phyloP scores from a whole-genome alignment of 2,888 invertebrate species.

The Liposcelis brunnea region DNA sequence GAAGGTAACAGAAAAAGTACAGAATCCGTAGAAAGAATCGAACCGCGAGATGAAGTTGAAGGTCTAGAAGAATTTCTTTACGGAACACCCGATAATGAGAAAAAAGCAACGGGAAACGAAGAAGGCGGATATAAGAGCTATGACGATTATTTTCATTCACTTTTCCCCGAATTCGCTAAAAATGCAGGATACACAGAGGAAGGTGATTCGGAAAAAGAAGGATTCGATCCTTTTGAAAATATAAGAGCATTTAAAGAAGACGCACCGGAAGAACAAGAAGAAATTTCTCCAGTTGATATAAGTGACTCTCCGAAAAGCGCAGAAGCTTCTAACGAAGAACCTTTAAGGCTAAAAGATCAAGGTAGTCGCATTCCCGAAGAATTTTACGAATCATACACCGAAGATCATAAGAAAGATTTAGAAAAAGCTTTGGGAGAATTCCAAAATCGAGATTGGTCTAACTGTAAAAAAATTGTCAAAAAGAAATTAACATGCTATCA shows the following conservation, averaged over 20 bases:
- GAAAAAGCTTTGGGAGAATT: constrained; percentile 56
- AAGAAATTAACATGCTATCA: constrained; percentile 62
- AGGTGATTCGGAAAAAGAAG: background rate
- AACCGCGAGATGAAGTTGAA: constrained; percentile 21
- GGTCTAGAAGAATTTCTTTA: constrained; percentile 1
- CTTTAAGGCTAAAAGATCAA: constrained; percentile 22
- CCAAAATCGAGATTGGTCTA: constrained; percentile 48
- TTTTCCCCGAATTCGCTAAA: constrained; percentile 27
- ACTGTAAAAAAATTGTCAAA: constrained; percentile 51
- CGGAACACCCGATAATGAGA: constrained; percentile 25
- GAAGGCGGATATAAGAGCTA: constrained; percentile 17
- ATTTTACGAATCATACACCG: constrained; percentile 15
- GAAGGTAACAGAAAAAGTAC: constrained; percentile 18
- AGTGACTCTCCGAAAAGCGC: constrained; percentile 1
- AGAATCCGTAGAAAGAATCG: constrained; percentile 26
- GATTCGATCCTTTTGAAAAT: constrained; percentile 3
- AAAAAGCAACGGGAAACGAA: constrained; percentile 24
- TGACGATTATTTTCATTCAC: constrained; percentile 29
- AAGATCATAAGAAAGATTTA: constrained; percentile 43
- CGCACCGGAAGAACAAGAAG: background rate
- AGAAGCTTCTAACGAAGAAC: constrained; percentile 9
- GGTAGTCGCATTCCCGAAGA: constrained; percentile 21
- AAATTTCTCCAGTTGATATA: background rate
- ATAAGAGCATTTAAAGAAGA: background rate
- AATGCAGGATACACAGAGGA: background rate